These are phyloP conservation scores for Trachymyrmex septentrionalis DNA, from an alignment of 1,140 invertebrate species.

Conservation along the genomic window DNA sequence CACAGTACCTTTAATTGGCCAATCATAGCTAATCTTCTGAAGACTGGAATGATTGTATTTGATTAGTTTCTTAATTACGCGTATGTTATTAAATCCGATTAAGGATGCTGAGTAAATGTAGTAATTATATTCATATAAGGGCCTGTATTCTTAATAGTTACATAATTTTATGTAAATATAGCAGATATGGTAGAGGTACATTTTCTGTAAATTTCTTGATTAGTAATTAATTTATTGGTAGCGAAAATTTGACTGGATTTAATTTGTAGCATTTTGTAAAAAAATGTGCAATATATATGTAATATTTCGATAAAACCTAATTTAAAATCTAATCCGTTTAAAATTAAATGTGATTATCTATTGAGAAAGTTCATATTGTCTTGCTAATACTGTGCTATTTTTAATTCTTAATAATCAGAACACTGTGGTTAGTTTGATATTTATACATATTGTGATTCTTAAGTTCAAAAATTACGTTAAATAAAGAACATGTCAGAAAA, in stretches of 20 bases:
- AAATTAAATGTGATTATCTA: not conserved
- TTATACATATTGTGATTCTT: too few species aligned
- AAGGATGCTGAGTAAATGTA: too few species aligned
- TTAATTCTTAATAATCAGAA: not conserved
- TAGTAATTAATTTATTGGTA: not conserved
- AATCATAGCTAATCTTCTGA: too few species aligned
- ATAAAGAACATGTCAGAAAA: too few species aligned
- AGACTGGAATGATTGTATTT: too few species aligned
- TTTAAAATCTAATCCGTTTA: not conserved
- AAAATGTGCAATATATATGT: not conserved
- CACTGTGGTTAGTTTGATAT: not conserved
- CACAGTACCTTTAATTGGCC: too few species aligned
- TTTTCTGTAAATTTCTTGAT: not conserved
- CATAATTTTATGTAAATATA: not conserved
- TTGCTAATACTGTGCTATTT: not conserved
- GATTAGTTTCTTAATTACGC: too few species aligned
- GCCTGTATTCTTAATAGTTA: not conserved
- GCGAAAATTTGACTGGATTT: not conserved
- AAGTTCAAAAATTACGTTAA: too few species aligned
- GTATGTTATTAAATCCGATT: too few species aligned
- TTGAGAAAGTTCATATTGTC: too few species aligned
- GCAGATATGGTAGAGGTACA: too few species aligned
- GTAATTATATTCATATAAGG: not conserved
- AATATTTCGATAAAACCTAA: not conserved
- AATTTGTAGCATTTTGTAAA: not conserved